Base-by-base conservation (phyloP, 92 coral and sea anemone species). In the Umimayanthus chanpuru region DNA sequence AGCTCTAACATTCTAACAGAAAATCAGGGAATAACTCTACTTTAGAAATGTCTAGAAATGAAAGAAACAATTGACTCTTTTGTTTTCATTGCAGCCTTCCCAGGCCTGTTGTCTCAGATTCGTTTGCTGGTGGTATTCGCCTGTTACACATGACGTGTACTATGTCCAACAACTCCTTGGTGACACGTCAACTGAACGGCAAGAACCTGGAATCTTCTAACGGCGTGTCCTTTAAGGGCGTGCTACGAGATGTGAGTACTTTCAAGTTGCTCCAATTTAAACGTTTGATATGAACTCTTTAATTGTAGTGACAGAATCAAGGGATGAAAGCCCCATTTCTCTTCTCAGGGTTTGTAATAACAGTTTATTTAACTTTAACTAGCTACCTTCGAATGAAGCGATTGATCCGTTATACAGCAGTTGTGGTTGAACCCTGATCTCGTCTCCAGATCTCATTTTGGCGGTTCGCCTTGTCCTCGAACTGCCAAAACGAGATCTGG, bases 41-140 rank as follows among this genome's bases (percentile, higher is more conserved):
- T 9, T 12, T 70, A 25, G 40, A 70, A 70, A 25, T 61, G 26
- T 61, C 23, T 16, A 0, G 16, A 16, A 29, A 25, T 23, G 12
- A 73, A 53, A 25, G 39, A 78, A 3, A 28, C 5, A 8, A 14
- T 23, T 75, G n/a, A 9, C 28, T 28, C 30, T 50, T 85, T 85
- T n/a, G n/a, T n/a, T 68, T 80, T 29, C 71, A 16, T 80, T 80
- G 18, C 76, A 95, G 98, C 28, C 44, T 92, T 9, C 90, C 92
- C 58, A 82, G 47, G 2, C 92, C 94, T 28, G 91, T 92, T 26
- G 85, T 91, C 58, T 75, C 85, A 70, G 76, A 86, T 40, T 87
- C 92, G 30, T 94, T 93, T 55, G 98, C 98, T 41, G 98, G 98
- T 9, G 91, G 77, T 44, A 77, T 95, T 2, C 92, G 96, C 66